phyloP scores from a whole-genome alignment of 1,140 invertebrate genomes.

The Tetragonula clypearis region DNA sequence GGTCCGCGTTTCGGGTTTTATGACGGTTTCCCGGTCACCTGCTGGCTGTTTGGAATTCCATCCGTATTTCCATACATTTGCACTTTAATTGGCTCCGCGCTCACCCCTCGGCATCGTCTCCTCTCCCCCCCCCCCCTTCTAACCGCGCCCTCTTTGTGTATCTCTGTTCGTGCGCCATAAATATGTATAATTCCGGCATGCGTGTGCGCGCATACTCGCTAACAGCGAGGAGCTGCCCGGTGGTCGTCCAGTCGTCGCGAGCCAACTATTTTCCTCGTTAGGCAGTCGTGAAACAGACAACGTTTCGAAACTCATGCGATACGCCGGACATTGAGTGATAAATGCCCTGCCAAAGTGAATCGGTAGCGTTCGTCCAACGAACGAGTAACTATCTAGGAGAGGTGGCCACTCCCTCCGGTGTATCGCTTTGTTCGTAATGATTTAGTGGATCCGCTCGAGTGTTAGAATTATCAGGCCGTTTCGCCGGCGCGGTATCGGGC shows the following conservation, averaged over 20 bases:
- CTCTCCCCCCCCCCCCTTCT: neutral
- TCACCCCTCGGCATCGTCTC: neutral
- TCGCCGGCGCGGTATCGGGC: neutral
- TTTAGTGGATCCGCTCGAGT: constrained; percentile 27
- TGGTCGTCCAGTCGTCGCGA: neutral
- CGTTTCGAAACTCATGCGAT: constrained; percentile 46
- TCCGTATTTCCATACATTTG: constrained; percentile 79
- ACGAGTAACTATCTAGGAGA: neutral
- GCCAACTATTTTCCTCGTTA: constrained; percentile 50
- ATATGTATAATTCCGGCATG: constrained; percentile 62
- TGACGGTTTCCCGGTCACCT: constrained; percentile 71
- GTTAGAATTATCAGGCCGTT: constrained; percentile 29
- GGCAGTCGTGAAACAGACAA: constrained; percentile 50
- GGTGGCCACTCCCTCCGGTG: neutral
- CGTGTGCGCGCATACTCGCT: neutral
- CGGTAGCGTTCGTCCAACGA: neutral
- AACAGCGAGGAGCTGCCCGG: too few relatives aligned
- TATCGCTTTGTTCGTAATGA: constrained; percentile 41
- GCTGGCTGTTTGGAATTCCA: constrained; percentile 73
- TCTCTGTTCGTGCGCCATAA: constrained; percentile 54
- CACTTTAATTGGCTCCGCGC: constrained; percentile 79
- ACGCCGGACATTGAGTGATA: constrained; percentile 47
- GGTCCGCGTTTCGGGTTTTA: constrained; percentile 64
- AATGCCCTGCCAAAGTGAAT: constrained; percentile 52
- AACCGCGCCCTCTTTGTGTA: neutral